Percentiles rank a stretch among this genome's conserved stretches.
phyloP scores from a whole-genome alignment of 2,797 vertebrate species.

The Miichthys miiuy region DNA sequence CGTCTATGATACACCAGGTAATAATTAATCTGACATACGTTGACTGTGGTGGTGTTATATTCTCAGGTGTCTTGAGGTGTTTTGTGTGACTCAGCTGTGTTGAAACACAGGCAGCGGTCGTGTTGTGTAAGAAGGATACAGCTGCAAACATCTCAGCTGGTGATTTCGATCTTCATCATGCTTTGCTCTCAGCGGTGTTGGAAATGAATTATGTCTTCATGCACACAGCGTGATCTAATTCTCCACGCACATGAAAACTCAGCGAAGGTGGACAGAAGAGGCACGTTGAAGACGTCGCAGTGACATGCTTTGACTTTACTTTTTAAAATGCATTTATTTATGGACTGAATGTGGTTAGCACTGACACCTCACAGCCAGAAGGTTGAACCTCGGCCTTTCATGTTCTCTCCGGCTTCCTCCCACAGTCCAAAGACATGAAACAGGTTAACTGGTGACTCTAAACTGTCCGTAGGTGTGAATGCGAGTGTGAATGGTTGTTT shows the following conservation, averaged over 20 bases:
- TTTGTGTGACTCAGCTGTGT: background rate
- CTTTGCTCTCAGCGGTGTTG: slow-evolving; percentile 16
- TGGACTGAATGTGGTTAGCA: background rate
- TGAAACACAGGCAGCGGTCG: background rate
- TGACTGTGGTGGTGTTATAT: background rate
- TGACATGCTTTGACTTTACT: slow-evolving; percentile 1
- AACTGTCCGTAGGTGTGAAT: too few relatives aligned
- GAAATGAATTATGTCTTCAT: slow-evolving; percentile 40
- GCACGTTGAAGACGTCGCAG: background rate
- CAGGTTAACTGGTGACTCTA: background rate
- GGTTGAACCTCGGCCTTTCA: too few relatives aligned
- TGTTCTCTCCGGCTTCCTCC: too few relatives aligned
- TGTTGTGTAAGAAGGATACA: slow-evolving; percentile 18
- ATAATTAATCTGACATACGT: background rate
- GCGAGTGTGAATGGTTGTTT: too few relatives aligned
- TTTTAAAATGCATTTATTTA: slow-evolving; percentile 30
- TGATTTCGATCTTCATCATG: slow-evolving; percentile 18
- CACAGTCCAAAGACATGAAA: too few relatives aligned
- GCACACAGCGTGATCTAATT: slow-evolving; percentile 19
- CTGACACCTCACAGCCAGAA: too few relatives aligned
- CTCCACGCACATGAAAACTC: slow-evolving; percentile 10
- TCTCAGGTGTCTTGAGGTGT: background rate
- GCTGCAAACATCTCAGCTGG: slow-evolving; percentile 9
- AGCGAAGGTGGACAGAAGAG: slow-evolving; percentile 1
- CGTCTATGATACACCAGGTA: background rate